A percentile compares a stretch with the other conserved stretches of the same genome.
These are phyloP conservation scores for Hypsopygia costalis DNA, from an alignment of 2,888 invertebrate species.

Conservation along the genomic window DNA sequence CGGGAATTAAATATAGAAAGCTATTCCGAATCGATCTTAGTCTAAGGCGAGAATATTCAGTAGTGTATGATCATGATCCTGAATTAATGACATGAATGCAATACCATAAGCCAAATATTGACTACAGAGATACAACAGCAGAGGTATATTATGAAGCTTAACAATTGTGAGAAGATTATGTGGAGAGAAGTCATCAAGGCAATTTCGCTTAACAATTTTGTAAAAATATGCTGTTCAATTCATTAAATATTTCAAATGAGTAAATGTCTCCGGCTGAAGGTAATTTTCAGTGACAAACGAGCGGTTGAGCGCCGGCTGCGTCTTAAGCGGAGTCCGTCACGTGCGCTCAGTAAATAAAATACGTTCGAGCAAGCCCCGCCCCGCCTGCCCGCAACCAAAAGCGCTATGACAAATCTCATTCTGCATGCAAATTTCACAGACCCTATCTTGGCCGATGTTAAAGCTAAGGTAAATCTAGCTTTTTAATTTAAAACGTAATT, in stretches of 20 bases:
- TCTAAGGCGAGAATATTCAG: no score
- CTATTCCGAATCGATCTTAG: no score
- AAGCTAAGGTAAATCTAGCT: slow-evolving; percentile 2
- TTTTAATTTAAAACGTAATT: slow-evolving; percentile 11
- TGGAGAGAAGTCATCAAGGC: no score
- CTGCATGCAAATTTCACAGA: slow-evolving; percentile 55
- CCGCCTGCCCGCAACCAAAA: slow-evolving; percentile 37
- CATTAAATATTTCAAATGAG: slow-evolving; percentile 46
- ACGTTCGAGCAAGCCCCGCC: slow-evolving; percentile 44
- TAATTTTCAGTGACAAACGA: slow-evolving; percentile 65
- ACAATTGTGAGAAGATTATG: no score
- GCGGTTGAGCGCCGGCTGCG: slow-evolving; percentile 56
- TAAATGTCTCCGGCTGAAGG: slow-evolving; percentile 37
- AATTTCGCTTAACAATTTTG: no score
- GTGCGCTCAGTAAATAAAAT: slow-evolving; percentile 64
- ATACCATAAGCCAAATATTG: no score
- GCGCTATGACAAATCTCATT: slow-evolving; percentile 60
- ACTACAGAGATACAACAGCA: no score
- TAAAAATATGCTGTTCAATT: slow-evolving; percentile 1
- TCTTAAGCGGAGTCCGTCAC: slow-evolving; percentile 46
- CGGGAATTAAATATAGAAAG: no score
- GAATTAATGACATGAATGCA: no score
- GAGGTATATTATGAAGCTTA: no score
- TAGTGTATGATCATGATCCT: no score
- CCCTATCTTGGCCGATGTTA: slow-evolving; percentile 34